Evolutionary conservation across 2,113 vertebrate genomes (phyloP).

Genomic region (Chascanopsetta lugubris): DNA sequence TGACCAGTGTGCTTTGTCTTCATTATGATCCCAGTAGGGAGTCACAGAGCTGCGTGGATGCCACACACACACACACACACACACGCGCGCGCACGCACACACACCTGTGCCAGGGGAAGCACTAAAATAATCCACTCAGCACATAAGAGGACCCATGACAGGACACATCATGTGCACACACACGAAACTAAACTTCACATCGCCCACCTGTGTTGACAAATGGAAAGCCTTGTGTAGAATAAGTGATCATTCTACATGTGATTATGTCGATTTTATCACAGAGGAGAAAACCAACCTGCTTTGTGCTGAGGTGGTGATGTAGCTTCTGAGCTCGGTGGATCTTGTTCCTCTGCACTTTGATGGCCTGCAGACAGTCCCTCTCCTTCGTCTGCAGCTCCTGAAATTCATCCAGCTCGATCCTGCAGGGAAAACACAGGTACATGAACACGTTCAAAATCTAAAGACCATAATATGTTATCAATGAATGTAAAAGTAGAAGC

Average conservation of each 20-base stretch:
- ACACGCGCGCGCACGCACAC: conserved; percentile 27
- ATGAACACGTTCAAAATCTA: not conserved
- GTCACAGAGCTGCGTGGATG: conserved; percentile 78
- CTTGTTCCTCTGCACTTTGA: conserved; percentile 82
- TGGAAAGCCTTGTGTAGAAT: too few relatives aligned
- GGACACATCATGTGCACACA: conserved; percentile 34
- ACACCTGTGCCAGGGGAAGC: conserved; percentile 68
- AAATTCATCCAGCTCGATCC: conserved; percentile 85
- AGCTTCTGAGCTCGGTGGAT: conserved; percentile 84
- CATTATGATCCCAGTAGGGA: conserved; percentile 90
- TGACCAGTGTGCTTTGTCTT: conserved; percentile 91
- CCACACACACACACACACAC: conserved; percentile 52
- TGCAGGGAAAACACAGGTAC: conserved; percentile 63
- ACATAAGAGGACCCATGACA: conserved; percentile 70
- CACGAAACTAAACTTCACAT: not conserved
- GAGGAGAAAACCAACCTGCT: conserved; percentile 80
- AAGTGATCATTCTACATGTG: too few relatives aligned
- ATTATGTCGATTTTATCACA: too few relatives aligned
- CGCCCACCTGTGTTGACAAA: too few relatives aligned
- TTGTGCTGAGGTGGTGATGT: conserved; percentile 95
- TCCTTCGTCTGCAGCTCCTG: conserved; percentile 82
- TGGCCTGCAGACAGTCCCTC: conserved; percentile 74
- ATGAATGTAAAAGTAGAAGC: not conserved
- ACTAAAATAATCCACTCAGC: conserved; percentile 74
- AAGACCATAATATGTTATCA: not conserved